A percentile compares a stretch with the other conserved stretches of the same genome.
phyloP scores from a whole-genome alignment of 1,140 invertebrate genomes.

The Chelonus insularis region DNA sequence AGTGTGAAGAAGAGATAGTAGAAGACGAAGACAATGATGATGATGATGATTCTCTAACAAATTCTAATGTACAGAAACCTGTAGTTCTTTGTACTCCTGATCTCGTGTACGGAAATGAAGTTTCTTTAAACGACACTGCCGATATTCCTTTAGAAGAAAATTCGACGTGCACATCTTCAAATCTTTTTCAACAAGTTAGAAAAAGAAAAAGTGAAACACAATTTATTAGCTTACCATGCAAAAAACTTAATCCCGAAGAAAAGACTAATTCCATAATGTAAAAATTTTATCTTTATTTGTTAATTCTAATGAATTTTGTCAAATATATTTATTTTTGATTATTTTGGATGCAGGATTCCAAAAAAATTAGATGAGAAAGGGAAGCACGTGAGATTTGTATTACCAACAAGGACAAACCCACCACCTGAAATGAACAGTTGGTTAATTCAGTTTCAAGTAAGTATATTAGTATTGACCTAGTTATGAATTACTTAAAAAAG shows the following conservation, averaged over 20 bases:
- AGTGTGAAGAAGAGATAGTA: conserved; percentile 44
- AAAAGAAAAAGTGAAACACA: conserved; percentile 57
- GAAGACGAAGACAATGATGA: no score
- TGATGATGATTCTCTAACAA: conserved; percentile 36
- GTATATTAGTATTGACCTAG: conserved; percentile 33
- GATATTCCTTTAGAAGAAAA: conserved; percentile 19
- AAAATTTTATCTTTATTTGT: conserved; percentile 24
- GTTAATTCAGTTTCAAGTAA: conserved; percentile 76
- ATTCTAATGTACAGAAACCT: conserved; percentile 32
- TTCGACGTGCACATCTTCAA: conserved; percentile 49
- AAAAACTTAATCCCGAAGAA: conserved; percentile 50
- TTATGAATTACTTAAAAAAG: conserved; percentile 38
- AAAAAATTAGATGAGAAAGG: conserved; percentile 57
- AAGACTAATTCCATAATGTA: conserved; percentile 42
- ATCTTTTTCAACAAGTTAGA: conserved; percentile 48
- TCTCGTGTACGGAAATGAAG: conserved; percentile 2
- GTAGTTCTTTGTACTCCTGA: conserved; percentile 21
- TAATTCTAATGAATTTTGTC: background rate
- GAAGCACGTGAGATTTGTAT: conserved; percentile 62
- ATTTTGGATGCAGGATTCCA: conserved; percentile 42
- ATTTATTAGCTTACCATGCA: conserved; percentile 51
- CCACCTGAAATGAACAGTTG: conserved; percentile 77
- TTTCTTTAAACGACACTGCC: conserved; percentile 3
- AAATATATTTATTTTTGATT: no score
- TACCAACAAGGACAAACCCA: conserved; percentile 79